These are phyloP conservation scores for Nycteola revayana DNA, from an alignment of 2,888 invertebrate species.

Conservation along the genomic window DNA sequence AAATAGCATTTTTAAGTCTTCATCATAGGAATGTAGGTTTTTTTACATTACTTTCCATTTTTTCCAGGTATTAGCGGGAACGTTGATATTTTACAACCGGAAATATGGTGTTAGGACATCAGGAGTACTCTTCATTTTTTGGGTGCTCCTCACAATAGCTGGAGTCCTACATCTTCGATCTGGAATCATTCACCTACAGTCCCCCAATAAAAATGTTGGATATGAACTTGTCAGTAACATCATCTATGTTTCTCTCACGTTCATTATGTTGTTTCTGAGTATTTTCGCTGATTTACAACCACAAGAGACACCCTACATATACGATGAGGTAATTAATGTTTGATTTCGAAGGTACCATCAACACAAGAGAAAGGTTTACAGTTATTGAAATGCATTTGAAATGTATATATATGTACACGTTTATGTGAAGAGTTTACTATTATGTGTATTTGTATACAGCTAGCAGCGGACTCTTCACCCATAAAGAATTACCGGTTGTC, in stretches of 20 bases:
- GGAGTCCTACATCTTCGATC: slow-evolving; percentile 88
- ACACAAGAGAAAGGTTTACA: no score
- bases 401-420: no score
- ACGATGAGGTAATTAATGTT: slow-evolving; percentile 80
- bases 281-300: slow-evolving; percentile 90
- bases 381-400: no score
- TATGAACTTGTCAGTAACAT: slow-evolving; percentile 88
- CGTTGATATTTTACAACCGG: slow-evolving; percentile 89
- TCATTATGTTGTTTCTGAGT: slow-evolving; percentile 87
- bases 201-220: slow-evolving; percentile 73
- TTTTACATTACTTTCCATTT: no score
- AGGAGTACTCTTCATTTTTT: slow-evolving; percentile 94
- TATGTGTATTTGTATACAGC: no score
- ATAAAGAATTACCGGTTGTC: no score
- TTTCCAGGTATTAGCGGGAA: slow-evolving; percentile 85
- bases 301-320: slow-evolving; percentile 84
- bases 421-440: no score
- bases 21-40: no score
- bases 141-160: slow-evolving; percentile 88
- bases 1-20: no score
- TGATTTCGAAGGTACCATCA: no score
- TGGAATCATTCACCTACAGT: slow-evolving; percentile 61
- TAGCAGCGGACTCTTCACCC: no score
- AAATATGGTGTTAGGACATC: slow-evolving; percentile 93
- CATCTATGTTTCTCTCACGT: slow-evolving; percentile 87